These are phyloP conservation scores for Mycetomoellerius zeteki DNA, from an alignment of 1,140 invertebrate genomes.

Conservation along the genomic window DNA sequence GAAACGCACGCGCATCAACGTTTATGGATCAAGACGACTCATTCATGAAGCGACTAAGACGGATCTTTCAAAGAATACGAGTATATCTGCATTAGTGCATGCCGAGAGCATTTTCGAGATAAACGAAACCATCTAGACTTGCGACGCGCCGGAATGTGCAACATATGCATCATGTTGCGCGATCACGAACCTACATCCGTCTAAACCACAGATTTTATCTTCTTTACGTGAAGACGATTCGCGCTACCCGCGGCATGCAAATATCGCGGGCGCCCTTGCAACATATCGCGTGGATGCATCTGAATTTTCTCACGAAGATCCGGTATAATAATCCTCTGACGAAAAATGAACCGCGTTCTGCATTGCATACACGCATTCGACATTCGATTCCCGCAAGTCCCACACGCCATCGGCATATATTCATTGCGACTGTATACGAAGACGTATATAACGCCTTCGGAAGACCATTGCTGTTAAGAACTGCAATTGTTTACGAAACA, in stretches of 20 bases:
- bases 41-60: not conserved
- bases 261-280: not conserved
- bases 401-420: slow-evolving; percentile 6
- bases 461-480: not conserved
- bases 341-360: slow-evolving; percentile 21
- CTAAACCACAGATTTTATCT: slow-evolving; percentile 42
- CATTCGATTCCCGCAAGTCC: not conserved
- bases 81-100: not conserved
- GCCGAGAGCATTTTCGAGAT: not conserved
- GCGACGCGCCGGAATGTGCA: slow-evolving; percentile 23
- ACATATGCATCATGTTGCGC: not conserved
- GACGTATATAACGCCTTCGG: not conserved
- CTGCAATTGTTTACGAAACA: too few relatives aligned
- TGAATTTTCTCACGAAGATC: slow-evolving; percentile 45
- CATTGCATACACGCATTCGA: slow-evolving; percentile 10
- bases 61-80: not conserved
- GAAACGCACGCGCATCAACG: not conserved
- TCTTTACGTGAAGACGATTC: slow-evolving; percentile 18
- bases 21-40: not conserved
- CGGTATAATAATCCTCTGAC: slow-evolving; percentile 7
- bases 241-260: not conserved
- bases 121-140: slow-evolving; percentile 18
- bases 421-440: not conserved
- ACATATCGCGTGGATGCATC: slow-evolving; percentile 5
- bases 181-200: slow-evolving; percentile 16